Conservation (phyloP, 2,797 vertebrate species). For the Phrynocephalus forsythii region DNA sequence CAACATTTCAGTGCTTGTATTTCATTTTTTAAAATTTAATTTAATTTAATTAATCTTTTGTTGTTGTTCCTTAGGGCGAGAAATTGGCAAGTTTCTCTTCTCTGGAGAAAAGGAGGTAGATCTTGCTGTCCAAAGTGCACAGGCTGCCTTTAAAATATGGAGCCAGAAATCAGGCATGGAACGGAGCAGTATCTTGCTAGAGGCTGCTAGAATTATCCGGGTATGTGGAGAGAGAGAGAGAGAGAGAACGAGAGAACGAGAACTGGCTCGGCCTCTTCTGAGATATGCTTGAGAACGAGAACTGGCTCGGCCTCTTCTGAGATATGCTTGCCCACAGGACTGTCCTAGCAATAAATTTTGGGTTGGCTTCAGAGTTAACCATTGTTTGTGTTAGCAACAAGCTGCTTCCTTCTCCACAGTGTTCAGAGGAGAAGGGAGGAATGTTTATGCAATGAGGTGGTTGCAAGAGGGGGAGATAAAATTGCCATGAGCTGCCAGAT, state of each 20-base stretch:
- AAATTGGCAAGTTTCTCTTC: slow-evolving; percentile 86
- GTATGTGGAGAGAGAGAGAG: slow-evolving; percentile 70
- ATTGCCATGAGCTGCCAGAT: not conserved
- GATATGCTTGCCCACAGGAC: not conserved
- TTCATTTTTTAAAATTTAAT: not conserved
- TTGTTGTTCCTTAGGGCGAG: slow-evolving; percentile 79
- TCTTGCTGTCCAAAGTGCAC: slow-evolving; percentile 88
- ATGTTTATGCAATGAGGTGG: not conserved
- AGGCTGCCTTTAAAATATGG: slow-evolving; percentile 89
- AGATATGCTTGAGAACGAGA: too few relatives aligned
- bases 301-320: too few relatives aligned
- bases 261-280: too few relatives aligned
- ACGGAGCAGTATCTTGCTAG: slow-evolving; percentile 87
- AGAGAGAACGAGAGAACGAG: too few relatives aligned
- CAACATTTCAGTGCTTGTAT: not conserved
- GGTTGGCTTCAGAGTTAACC: not conserved
- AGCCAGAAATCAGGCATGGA: slow-evolving; percentile 90
- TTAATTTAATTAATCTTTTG: too few relatives aligned
- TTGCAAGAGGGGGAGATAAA: not conserved
- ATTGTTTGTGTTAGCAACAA: not conserved
- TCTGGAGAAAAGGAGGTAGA: slow-evolving; percentile 90
- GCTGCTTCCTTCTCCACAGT: not conserved
- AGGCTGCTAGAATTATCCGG: slow-evolving; percentile 94
- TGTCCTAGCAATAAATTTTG: not conserved
- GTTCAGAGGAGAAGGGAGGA: not conserved